phyloP scores from a whole-genome alignment of 1,140 invertebrate genomes.

The Eciton burchellii region DNA sequence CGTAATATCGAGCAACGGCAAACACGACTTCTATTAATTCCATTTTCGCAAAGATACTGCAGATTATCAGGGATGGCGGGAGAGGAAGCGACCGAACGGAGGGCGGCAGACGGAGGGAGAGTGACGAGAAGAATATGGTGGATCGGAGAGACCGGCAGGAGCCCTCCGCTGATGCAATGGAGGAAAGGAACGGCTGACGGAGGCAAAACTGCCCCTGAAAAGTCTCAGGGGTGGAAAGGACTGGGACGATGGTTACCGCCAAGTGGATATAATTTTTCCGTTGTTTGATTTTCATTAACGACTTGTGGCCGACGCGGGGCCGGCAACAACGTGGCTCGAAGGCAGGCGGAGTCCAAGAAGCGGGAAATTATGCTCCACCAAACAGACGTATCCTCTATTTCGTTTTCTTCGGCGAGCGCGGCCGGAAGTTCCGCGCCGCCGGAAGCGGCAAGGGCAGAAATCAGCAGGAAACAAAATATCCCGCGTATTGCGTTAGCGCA shows the following conservation, averaged over 20 bases:
- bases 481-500: conserved; percentile 65
- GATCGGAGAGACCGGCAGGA: conserved; percentile 37
- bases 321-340: conserved; percentile 62
- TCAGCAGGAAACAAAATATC: conserved; percentile 67
- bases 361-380: conserved; percentile 78
- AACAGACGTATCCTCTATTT: conserved; percentile 78
- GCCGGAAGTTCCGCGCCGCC: conserved; percentile 50
- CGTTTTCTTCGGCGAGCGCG: conserved; percentile 67
- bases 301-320: conserved; percentile 80
- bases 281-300: conserved; percentile 86
- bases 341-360: conserved; percentile 68
- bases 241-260: conserved; percentile 72
- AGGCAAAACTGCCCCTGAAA: conserved; percentile 72
- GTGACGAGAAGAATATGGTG: conserved; percentile 43
- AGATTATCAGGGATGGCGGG: conserved; percentile 32
- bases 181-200: conserved; percentile 77
- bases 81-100: conserved; percentile 2
- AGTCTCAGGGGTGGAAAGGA: conserved; percentile 76
- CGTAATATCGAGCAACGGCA: conserved; percentile 58
- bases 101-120: neutral
- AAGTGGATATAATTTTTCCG: conserved; percentile 82
- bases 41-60: conserved; percentile 60
- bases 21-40: conserved; percentile 62
- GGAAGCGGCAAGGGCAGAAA: conserved; percentile 61
- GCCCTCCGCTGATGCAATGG: conserved; percentile 67